A percentile compares a stretch with the other conserved stretches of the same genome.
phyloP scores from a whole-genome alignment of 2,888 invertebrate genomes.

The Polydesmus complanatus region DNA sequence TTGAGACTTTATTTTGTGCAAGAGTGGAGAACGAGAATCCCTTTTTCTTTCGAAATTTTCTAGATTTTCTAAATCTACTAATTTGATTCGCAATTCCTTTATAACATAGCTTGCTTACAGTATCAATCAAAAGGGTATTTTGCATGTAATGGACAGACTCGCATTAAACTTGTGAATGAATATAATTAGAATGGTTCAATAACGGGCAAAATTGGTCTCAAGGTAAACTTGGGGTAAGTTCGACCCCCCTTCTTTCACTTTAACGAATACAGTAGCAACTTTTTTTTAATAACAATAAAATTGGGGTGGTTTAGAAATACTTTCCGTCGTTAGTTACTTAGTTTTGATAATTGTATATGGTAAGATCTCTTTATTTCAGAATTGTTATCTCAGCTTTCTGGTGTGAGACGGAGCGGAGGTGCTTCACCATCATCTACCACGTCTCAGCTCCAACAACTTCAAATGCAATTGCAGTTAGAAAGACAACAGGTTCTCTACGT shows the following conservation, averaged over 20 bases:
- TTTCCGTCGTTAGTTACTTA: neutral
- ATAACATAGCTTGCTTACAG: too few relatives aligned
- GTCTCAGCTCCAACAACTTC: slow-evolving; percentile 77
- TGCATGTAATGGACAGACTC: too few relatives aligned
- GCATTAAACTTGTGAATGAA: neutral
- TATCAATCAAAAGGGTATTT: too few relatives aligned
- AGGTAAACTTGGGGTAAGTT: neutral
- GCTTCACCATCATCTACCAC: slow-evolving; percentile 42
- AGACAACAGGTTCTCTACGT: slow-evolving; percentile 56
- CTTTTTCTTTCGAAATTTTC: too few relatives aligned
- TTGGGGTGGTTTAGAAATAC: neutral
- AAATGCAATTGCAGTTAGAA: slow-evolving; percentile 87
- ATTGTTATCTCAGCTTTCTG: slow-evolving; percentile 84
- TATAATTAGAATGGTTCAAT: neutral
- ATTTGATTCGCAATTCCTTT: too few relatives aligned
- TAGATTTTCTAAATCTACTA: too few relatives aligned
- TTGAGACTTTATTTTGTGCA: too few relatives aligned
- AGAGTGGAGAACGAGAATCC: too few relatives aligned
- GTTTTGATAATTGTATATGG: neutral
- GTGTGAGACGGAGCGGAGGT: slow-evolving; percentile 56
- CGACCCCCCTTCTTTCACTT: neutral
- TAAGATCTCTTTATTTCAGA: slow-evolving; percentile 38
- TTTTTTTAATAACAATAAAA: too few relatives aligned
- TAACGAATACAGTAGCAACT: neutral
- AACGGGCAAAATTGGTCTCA: neutral